Evolutionary conservation across 2,113 vertebrate genomes (phyloP), one percentile per base, ranked within the genome.

Genomic region (Tichodroma muraria): DNA sequence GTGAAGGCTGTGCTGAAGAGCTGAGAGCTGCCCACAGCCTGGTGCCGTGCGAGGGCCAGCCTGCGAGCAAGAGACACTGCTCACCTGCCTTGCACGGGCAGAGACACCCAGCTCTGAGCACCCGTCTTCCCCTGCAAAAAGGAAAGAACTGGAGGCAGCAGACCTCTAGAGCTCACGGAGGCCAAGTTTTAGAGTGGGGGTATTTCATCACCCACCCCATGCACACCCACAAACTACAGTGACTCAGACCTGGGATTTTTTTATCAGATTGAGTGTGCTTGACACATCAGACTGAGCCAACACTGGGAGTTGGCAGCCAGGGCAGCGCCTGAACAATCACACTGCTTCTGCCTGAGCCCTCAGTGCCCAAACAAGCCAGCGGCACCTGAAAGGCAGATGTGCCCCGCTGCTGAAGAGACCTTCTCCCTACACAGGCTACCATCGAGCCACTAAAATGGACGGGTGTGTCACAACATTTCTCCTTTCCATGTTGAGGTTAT

Each of bases 41-140:
- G 10, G 30, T 15, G 21, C 1, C 1, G 1, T 42, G 47, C 0
- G 0, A 56, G 11, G 37, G 42, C 24, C 68, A 69, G 45, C 38
- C 50, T 0, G 28, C 0, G 0, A 57, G n/a, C 28, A 10, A 16
- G 18, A 28, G 27, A 56, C 3, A 4, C 15, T 10, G 19, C 16
- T 19, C 3, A 1, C 38, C 40, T 2, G 0, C 25, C 25, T 6
- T 1, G 24, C 2, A 5, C 0, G 0, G 47, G 25, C 68, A 81
- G 37, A 61, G 9, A 21, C 6, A 7, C 22, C 9, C 47, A 44
- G 31, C 42, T 31, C 52, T 11, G 30, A 69, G 15, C 18, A 10
- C 9, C 7, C n/a, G 5, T 19, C 8, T 37, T 45, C n/a, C 47
- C 35, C 18, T 10, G 8, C 11, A 56, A 44, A 71, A 73, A 27